A percentile compares a stretch with the other conserved stretches of the same genome.
Evolutionary conservation across 2,113 vertebrate species (phyloP).

Genomic region (Protobothrops flavoviridis): DNA sequence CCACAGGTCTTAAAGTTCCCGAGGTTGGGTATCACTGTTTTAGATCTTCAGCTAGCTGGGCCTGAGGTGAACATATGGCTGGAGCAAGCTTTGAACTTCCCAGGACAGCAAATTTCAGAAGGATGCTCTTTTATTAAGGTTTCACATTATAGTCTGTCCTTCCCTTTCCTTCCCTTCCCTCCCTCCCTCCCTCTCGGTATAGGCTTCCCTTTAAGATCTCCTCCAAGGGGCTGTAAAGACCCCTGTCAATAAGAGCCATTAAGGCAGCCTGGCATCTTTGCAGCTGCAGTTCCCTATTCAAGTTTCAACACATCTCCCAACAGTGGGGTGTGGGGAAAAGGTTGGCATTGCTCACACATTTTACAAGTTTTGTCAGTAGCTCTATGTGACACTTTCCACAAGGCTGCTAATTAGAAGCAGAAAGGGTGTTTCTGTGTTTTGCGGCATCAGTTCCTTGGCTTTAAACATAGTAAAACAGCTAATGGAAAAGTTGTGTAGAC

Average conservation of each 20-base stretch:
- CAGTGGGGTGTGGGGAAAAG: background rate
- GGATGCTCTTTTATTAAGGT: background rate
- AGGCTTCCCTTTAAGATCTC: background rate
- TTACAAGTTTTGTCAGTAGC: background rate
- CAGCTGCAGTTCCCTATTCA: background rate
- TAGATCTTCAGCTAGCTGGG: background rate
- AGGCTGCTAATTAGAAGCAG: background rate
- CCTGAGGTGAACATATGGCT: background rate
- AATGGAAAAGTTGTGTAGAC: constrained; percentile 48
- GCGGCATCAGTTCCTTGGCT: constrained; percentile 1
- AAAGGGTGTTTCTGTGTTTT: background rate
- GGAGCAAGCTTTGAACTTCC: background rate
- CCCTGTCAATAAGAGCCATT: background rate
- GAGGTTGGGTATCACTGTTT: background rate
- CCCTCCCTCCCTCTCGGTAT: background rate
- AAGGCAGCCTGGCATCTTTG: background rate
- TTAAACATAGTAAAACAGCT: constrained; percentile 34
- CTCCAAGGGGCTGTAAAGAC: background rate
- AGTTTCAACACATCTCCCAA: background rate
- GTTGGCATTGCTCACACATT: background rate
- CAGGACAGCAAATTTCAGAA: background rate
- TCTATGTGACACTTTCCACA: accelerated
- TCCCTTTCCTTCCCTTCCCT: too few relatives aligned
- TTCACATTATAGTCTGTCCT: background rate
- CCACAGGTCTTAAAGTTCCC: background rate